These are phyloP conservation scores for Hyperoodon ampullatus DNA, from an alignment of 2,113 vertebrate species.

Conservation along the genomic window DNA sequence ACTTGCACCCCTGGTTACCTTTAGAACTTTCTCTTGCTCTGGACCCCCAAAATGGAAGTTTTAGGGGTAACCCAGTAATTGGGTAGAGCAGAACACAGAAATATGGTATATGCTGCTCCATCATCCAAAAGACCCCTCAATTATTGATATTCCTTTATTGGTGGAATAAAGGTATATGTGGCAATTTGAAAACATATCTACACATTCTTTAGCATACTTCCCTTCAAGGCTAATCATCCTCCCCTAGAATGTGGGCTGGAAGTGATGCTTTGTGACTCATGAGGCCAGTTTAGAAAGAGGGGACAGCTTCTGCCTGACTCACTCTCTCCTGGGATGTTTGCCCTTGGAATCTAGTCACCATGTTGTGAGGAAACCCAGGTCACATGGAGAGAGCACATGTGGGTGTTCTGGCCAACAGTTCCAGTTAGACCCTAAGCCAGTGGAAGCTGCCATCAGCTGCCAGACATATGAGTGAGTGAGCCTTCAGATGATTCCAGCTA, in stretches of 20 bases:
- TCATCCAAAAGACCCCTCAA: neutral
- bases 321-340: neutral
- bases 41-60: neutral
- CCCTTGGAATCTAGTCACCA: neutral
- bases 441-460: neutral
- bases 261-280: neutral
- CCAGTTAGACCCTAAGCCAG: neutral
- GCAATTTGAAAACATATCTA: neutral
- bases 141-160: neutral
- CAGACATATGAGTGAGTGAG: neutral
- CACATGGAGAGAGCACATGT: neutral
- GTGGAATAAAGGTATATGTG: neutral
- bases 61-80: neutral
- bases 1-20: neutral
- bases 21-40: neutral
- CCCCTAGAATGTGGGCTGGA: neutral
- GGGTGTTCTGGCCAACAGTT: neutral
- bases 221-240: neutral
- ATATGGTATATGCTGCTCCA: neutral
- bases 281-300: neutral
- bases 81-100: neutral
- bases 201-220: neutral
- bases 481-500: neutral
- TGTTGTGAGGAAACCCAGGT: neutral
- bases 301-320: too few relatives aligned